Conservation (phyloP, 2,113 vertebrate species). For the Ursus arctos region DNA sequence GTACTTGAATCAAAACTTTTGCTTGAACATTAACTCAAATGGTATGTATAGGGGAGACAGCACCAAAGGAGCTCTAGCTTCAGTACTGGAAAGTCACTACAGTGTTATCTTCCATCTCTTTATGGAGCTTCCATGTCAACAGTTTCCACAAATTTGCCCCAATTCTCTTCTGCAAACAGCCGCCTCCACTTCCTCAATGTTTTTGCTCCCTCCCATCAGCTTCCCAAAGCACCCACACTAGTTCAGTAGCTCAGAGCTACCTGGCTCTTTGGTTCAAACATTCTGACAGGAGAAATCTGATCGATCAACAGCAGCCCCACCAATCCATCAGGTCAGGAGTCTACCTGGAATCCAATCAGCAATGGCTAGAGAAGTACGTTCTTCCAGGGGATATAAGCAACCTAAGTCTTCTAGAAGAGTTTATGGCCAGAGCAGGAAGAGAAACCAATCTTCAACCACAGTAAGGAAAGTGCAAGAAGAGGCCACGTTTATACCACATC, state of each 20-base stretch:
- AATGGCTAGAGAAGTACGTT: not conserved
- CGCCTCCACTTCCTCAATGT: not conserved
- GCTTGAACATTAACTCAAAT: constrained; percentile 18
- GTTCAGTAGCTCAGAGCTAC: not conserved
- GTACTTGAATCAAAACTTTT: constrained; percentile 6
- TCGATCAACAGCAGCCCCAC: not conserved
- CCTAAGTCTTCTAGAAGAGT: not conserved
- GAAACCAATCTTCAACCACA: not conserved
- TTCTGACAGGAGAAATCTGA: not conserved
- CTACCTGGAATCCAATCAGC: constrained; percentile 8
- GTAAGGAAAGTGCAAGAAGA: not conserved
- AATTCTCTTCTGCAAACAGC: constrained; percentile 42
- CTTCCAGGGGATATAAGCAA: not conserved
- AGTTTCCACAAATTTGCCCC: constrained; percentile 21
- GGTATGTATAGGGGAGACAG: not conserved
- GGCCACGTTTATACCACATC: not conserved
- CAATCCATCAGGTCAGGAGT: not conserved
- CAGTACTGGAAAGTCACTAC: not conserved
- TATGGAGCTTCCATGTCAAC: not conserved
- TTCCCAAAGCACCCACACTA: not conserved
- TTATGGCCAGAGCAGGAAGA: not conserved
- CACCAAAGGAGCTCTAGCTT: not conserved
- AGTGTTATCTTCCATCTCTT: not conserved
- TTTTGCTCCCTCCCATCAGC: not conserved
- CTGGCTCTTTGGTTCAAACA: not conserved